These are phyloP conservation scores for Corythoichthys haematopterus DNA, from an alignment of 2,113 vertebrate species.

Conservation along the genomic window DNA sequence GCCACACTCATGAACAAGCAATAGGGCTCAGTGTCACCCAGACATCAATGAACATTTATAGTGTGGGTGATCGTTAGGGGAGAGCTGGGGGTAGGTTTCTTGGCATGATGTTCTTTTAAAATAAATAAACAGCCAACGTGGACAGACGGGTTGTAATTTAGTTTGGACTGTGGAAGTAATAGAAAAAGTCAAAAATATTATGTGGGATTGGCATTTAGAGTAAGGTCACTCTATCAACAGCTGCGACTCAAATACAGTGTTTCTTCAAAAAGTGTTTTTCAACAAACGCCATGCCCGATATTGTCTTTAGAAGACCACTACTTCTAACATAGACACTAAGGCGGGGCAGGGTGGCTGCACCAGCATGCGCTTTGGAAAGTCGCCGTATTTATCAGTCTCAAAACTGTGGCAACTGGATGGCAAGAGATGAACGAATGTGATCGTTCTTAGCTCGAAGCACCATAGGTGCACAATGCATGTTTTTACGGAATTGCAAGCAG, in stretches of 20 bases:
- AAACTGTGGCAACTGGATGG: too few species aligned
- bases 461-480: too few species aligned
- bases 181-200: constrained; percentile 2
- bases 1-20: constrained; percentile 28
- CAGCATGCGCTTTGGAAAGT: too few species aligned
- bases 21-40: constrained; percentile 32
- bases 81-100: not conserved
- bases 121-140: constrained; percentile 34
- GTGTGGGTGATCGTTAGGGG: not conserved
- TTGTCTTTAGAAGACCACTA: too few species aligned
- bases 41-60: constrained; percentile 20
- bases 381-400: too few species aligned
- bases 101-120: constrained; percentile 29
- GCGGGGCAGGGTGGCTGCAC: too few species aligned
- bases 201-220: not conserved
- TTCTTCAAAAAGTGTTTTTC: not conserved
- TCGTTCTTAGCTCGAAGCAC: too few species aligned
- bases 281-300: not conserved
- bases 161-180: constrained; percentile 28
- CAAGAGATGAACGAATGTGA: too few species aligned
- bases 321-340: too few species aligned
- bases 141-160: constrained; percentile 57
- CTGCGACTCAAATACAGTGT: not conserved
- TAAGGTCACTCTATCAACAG: constrained; percentile 4
- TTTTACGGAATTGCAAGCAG: too few species aligned